phyloP scores from a whole-genome alignment of 2,113 vertebrate genomes.

The Hemicordylus capensis region DNA sequence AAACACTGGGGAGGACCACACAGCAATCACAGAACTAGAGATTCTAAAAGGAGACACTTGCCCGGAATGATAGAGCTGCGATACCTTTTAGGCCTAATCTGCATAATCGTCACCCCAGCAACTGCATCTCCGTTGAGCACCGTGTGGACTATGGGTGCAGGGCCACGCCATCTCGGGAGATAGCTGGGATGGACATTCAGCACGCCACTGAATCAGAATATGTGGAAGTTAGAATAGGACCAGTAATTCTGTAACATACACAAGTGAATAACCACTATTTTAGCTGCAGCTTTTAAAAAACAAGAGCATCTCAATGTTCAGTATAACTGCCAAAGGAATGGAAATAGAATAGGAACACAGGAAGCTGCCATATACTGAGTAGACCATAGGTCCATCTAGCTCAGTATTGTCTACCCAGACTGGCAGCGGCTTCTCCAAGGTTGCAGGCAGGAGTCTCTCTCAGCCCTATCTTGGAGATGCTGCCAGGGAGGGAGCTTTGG shows the following conservation, averaged over 20 bases:
- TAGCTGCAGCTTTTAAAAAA: neutral
- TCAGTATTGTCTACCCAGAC: too few species aligned
- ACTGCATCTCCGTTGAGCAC: slow-evolving; percentile 86
- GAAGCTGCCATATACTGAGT: too few species aligned
- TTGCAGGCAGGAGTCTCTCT: too few species aligned
- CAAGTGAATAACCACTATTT: neutral
- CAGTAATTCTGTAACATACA: fast-evolving
- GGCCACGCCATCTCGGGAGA: slow-evolving; percentile 92
- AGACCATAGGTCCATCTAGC: too few species aligned
- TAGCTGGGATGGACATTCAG: slow-evolving; percentile 95
- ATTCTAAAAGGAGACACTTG: neutral
- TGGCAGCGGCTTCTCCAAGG: too few species aligned
- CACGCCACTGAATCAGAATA: slow-evolving; percentile 81
- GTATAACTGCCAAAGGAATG: neutral
- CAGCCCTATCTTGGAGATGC: too few species aligned
- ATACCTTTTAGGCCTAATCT: slow-evolving; percentile 91
- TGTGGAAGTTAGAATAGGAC: slow-evolving; percentile 35
- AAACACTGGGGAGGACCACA: neutral
- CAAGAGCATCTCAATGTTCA: neutral
- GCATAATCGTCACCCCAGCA: slow-evolving; percentile 93
- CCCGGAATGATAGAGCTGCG: neutral
- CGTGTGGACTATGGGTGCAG: slow-evolving; percentile 91
- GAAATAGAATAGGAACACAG: neutral
- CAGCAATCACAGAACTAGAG: neutral
- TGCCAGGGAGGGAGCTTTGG: too few species aligned